Evolutionary conservation across 2,113 vertebrate species (phyloP), one percentile per base, ranked within the genome.

Genomic region (Rhabdomys dilectus): DNA sequence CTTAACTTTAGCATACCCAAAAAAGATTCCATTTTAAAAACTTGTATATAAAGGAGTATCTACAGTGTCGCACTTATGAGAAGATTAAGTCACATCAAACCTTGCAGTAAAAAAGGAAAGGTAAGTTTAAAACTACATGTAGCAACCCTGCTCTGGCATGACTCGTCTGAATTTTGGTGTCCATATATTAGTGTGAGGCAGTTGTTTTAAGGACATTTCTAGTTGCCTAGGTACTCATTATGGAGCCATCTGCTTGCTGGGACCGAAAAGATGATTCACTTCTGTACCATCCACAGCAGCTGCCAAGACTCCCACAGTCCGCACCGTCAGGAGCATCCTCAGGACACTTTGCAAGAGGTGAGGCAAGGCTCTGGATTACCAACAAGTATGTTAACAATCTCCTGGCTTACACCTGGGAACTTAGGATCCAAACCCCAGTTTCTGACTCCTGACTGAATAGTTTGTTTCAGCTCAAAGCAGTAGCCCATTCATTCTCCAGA

Each of bases 231-330:
- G 66, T n/a, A 53, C 64, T 93, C 92, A 29, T 72, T 42, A 2
- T 73, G 72, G 51, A 88, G 80, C 88, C 96, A 82, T 92, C 92
- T 68, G 94, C 36, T 85, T 72, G 19, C 53, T n/a, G 29, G 86
- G 88, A 87, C 64, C 21, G 84, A 39, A 0, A 76, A n/a, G 88
- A 85, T 58, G 80, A 87, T 58, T 75, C 42, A 68, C 66, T 73
- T 92, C 26, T 91, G 17, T 36, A 51, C 15, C 86, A 12, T 31
- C 53, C 39, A 7, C 22, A n/a, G 36, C 26, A 51, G 31, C 21
- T 82, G 70, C 73, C 10, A 70, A 53, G 72, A 58, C 15, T 34
- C 10, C 78, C 42, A 53, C 16, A 22, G 24, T 42, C 60, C 34
- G 34, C 62, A 42, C 36, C 21, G 58, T 75, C 73, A 15, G 45